Percentiles rank a stretch among this genome's conserved stretches.
These are phyloP conservation scores for Oreortyx pictus DNA, from an alignment of 2,797 vertebrate species.

Conservation along the genomic window DNA sequence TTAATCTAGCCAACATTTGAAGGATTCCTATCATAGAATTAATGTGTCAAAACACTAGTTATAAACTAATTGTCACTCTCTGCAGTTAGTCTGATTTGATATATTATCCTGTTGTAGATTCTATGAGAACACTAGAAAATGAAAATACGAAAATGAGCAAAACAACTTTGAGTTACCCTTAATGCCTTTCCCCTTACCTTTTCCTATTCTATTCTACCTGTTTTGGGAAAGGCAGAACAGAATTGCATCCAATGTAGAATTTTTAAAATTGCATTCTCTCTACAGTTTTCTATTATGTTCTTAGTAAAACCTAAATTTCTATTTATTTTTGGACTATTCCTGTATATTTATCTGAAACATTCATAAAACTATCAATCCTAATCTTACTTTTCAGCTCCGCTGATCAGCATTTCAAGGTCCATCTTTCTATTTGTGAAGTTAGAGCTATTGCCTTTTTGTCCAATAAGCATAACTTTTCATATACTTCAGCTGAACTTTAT, in stretches of 20 bases:
- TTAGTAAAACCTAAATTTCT: neutral
- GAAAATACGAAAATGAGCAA: neutral
- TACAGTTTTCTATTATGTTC: neutral
- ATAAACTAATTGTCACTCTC: neutral
- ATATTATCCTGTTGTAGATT: neutral
- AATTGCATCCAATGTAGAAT: neutral
- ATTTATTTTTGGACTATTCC: neutral
- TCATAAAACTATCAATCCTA: neutral
- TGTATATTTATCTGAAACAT: neutral
- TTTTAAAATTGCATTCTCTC: rapidly evolving
- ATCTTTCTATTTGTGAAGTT: neutral
- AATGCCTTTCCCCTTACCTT: neutral
- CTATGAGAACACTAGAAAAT: neutral
- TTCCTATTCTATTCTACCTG: neutral
- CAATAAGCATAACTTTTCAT: neutral
- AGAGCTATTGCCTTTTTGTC: neutral
- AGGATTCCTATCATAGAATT: slow-evolving; percentile 7
- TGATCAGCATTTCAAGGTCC: neutral
- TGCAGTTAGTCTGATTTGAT: neutral
- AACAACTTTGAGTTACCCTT: neutral
- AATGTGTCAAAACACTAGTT: neutral
- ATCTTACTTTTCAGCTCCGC: neutral
- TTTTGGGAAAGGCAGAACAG: neutral
- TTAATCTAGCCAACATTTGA: neutral
- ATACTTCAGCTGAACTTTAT: neutral